Conservation (phyloP, 2,888 invertebrate genomes). For the Nowickia ferox region DNA sequence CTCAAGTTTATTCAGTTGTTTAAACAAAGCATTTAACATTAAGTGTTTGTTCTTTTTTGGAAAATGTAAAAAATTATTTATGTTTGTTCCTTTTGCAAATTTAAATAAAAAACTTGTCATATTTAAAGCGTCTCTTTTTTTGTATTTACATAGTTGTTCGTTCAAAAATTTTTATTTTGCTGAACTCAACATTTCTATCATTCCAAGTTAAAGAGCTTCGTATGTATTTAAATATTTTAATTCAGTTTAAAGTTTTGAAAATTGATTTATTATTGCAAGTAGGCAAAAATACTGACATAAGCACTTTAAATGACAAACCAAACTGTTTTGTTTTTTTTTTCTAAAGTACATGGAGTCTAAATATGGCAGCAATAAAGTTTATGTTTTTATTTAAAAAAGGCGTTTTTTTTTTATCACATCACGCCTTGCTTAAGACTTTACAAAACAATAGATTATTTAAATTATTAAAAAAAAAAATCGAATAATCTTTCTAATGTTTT, state of each 20-base stretch:
- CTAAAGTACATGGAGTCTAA: neutral
- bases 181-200: neutral
- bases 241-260: neutral
- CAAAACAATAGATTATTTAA: slow-evolving; percentile 31
- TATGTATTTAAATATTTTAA: neutral
- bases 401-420: slow-evolving; percentile 15
- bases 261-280: slow-evolving; percentile 11
- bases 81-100: neutral
- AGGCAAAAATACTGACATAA: slow-evolving; percentile 47
- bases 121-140: neutral
- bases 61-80: neutral
- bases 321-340: slow-evolving; percentile 2
- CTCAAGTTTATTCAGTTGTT: neutral
- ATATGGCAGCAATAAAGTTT: slow-evolving; percentile 33
- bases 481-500: neutral
- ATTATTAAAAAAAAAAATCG: neutral
- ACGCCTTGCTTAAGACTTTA: slow-evolving; percentile 42
- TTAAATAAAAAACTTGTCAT: neutral
- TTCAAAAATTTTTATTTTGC: neutral
- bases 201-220: neutral
- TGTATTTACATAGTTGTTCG: neutral
- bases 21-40: neutral
- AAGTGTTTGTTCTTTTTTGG: no score
- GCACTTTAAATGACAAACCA: slow-evolving; percentile 47
- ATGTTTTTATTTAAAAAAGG: neutral